A percentile compares a stretch with the other conserved stretches of the same genome.
These are phyloP conservation scores for Camponotus fellah DNA, from an alignment of 2,888 invertebrate genomes.

Conservation along the genomic window DNA sequence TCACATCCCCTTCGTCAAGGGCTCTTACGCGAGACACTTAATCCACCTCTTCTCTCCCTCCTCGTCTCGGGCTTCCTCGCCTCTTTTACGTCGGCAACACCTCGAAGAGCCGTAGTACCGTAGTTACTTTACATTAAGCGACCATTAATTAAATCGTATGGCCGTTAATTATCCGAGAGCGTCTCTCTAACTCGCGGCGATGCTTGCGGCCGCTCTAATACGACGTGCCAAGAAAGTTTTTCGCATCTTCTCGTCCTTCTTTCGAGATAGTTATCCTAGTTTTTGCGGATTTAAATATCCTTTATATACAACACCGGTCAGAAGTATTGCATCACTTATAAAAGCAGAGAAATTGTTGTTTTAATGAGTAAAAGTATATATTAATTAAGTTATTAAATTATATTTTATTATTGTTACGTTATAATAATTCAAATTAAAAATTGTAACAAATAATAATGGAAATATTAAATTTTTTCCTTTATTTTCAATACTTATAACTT, in stretches of 20 bases:
- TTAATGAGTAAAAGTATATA: too few species aligned
- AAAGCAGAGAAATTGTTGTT: too few species aligned
- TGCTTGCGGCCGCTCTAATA: conserved; percentile 67
- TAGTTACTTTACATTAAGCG: conserved; percentile 82
- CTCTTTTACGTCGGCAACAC: conserved; percentile 66
- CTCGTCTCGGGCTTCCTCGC: conserved; percentile 35
- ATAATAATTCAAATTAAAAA: too few species aligned
- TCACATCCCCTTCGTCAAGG: conserved; percentile 83
- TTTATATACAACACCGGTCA: neutral
- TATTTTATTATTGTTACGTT: too few species aligned
- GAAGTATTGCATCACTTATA: too few species aligned
- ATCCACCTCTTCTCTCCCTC: conserved; percentile 67
- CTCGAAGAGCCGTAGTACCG: conserved; percentile 69
- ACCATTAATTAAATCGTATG: conserved; percentile 81
- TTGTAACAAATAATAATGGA: too few species aligned
- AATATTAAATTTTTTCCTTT: too few species aligned
- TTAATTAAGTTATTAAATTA: too few species aligned
- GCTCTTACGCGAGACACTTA: conserved; percentile 79
- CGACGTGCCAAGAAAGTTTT: conserved; percentile 46
- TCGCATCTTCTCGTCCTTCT: conserved; percentile 13
- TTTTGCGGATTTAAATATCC: neutral
- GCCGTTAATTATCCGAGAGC: conserved; percentile 77
- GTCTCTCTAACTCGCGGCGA: conserved; percentile 70
- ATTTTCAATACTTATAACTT: too few species aligned
- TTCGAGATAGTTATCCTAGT: conserved; percentile 1